These are phyloP conservation scores for Ophion ventricosus DNA, from an alignment of 2,888 invertebrate genomes.

Conservation along the genomic window DNA sequence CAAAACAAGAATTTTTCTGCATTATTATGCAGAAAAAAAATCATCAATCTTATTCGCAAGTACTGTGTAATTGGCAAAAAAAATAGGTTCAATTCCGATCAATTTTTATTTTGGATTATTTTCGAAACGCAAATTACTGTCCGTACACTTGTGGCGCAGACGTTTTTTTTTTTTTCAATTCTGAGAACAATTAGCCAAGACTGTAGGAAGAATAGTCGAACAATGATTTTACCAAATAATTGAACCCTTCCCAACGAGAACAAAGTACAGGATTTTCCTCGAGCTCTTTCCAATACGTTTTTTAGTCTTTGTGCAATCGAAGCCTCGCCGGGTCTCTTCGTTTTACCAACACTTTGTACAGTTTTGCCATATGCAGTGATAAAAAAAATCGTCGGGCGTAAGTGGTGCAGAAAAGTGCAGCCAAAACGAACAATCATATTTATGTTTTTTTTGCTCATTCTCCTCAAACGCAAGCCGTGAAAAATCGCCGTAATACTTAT, in stretches of 20 bases:
- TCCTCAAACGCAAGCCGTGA: background rate
- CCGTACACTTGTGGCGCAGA: too few relatives aligned
- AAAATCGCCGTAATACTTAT: conserved; percentile 54
- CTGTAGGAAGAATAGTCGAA: background rate
- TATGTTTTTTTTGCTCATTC: background rate
- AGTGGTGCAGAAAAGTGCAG: background rate
- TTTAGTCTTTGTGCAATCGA: background rate
- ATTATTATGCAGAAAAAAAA: background rate
- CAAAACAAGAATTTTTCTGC: background rate
- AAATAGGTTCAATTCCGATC: too few relatives aligned
- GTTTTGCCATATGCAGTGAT: background rate
- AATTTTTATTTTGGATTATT: too few relatives aligned
- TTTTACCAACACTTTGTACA: background rate
- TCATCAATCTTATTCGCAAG: background rate
- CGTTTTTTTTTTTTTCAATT: too few relatives aligned
- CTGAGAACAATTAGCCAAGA: background rate
- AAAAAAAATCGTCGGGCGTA: background rate
- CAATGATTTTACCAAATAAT: background rate
- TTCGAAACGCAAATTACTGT: too few relatives aligned
- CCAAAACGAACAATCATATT: background rate
- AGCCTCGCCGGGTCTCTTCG: background rate
- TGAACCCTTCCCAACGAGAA: background rate
- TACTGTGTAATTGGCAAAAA: too few relatives aligned
- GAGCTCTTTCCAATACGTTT: background rate
- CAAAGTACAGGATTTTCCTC: background rate